Percentiles rank a stretch among this genome's conserved stretches.
Evolutionary conservation across 2,797 vertebrate species (phyloP).

Genomic region (Pseudopleuronectes americanus): DNA sequence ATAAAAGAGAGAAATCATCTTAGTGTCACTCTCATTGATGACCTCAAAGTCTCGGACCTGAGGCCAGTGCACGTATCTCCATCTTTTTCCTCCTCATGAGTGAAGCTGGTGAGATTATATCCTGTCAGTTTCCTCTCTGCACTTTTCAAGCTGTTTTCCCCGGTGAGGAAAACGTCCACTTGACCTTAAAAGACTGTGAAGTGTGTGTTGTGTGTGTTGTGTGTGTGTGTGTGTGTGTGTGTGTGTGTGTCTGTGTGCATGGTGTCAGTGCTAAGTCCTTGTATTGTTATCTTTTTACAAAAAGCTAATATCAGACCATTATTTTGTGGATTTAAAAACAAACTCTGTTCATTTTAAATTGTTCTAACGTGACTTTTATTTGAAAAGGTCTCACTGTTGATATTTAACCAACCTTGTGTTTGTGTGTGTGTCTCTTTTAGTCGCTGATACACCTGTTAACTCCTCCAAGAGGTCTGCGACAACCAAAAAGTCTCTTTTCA

Average conservation of each 20-base stretch:
- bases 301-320: too few relatives aligned
- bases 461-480: conserved; percentile 51
- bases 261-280: background rate
- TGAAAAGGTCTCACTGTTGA: conserved; percentile 3
- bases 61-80: background rate
- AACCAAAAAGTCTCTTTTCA: conserved; percentile 68
- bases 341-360: background rate
- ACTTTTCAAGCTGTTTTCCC: too few relatives aligned
- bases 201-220: background rate
- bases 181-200: conserved; percentile 11
- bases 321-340: too few relatives aligned
- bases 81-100: background rate
- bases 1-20: conserved; percentile 1
- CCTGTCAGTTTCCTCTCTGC: background rate
- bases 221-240: background rate
- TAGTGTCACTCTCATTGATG: background rate
- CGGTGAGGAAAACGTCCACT: conserved; percentile 4
- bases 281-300: too few relatives aligned
- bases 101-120: conserved; percentile 24
- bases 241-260: background rate
- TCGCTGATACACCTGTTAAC: conserved; percentile 63
- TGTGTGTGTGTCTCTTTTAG: conserved; percentile 60
- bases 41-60: background rate
- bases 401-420: background rate
- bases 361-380: background rate